These are phyloP conservation scores for Bombus consobrinus DNA, from an alignment of 1,140 invertebrate genomes.

Conservation along the genomic window DNA sequence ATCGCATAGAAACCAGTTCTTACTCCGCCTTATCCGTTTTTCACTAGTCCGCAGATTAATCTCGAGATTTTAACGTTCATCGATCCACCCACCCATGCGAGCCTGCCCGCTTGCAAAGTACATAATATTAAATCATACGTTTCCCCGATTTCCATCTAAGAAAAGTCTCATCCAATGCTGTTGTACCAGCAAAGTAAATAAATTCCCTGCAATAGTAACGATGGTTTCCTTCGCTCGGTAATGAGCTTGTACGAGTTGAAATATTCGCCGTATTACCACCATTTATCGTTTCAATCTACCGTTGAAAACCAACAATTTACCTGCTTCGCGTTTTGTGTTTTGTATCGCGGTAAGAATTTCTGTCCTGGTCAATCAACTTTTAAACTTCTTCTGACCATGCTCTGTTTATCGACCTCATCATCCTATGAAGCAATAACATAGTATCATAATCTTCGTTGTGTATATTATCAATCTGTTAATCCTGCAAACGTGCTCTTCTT, in stretches of 20 bases:
- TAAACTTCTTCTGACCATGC: too few species aligned
- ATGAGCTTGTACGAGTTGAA: background rate
- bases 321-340: too few species aligned
- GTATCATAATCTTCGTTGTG: background rate
- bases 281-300: background rate
- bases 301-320: background rate
- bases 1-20: slow-evolving; percentile 19
- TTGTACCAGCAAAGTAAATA: background rate
- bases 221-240: background rate
- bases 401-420: too few species aligned
- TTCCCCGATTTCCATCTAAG: slow-evolving; percentile 1
- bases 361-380: too few species aligned
- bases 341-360: too few species aligned
- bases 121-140: background rate
- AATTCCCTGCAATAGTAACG: background rate
- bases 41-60: slow-evolving; percentile 17
- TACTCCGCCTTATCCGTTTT: background rate
- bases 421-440: too few species aligned
- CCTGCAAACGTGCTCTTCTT: background rate
- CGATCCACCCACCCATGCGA: slow-evolving; percentile 15
- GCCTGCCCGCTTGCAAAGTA: too few species aligned
- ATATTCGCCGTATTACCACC: background rate
- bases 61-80: slow-evolving; percentile 12
- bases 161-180: background rate
- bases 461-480: background rate